Conservation (phyloP, 53 echinoderm and acorn worm genomes). For the Crossaster papposus region DNA sequence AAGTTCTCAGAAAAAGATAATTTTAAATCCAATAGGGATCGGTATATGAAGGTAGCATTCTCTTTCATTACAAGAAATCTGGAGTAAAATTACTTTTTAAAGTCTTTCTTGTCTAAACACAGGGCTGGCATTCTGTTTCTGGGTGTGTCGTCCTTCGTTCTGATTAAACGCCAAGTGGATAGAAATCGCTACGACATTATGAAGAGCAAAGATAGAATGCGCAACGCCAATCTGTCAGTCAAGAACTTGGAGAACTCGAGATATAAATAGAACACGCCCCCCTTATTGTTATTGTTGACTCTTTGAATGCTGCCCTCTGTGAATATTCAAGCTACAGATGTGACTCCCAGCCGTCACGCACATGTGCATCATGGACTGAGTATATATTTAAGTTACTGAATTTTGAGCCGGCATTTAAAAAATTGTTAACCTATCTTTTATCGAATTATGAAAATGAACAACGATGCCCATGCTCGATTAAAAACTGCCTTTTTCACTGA, state of each 20-base stretch:
- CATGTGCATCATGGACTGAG: neutral
- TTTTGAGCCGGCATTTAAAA: too few species aligned
- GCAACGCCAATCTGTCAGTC: slow-evolving; percentile 61
- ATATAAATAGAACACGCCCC: slow-evolving; percentile 26
- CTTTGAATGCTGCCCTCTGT: neutral
- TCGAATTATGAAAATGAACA: too few species aligned
- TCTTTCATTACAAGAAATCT: neutral
- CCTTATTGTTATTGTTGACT: neutral
- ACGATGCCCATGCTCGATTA: too few species aligned
- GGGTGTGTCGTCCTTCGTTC: slow-evolving; percentile 72
- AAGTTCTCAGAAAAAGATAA: too few species aligned
- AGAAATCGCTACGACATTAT: slow-evolving; percentile 75
- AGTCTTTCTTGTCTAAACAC: neutral
- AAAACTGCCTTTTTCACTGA: too few species aligned
- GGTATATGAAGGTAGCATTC: neutral
- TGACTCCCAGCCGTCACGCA: neutral
- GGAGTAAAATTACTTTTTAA: neutral
- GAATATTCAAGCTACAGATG: neutral
- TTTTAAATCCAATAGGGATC: too few species aligned
- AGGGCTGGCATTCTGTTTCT: slow-evolving; percentile 73
- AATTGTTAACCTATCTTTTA: too few species aligned
- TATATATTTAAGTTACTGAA: too few species aligned
- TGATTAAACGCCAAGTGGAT: slow-evolving; percentile 79
- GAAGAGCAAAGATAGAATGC: slow-evolving; percentile 86
- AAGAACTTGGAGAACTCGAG: slow-evolving; percentile 59